These are phyloP conservation scores for Sparidentex hasta DNA, from an alignment of 2,797 vertebrate genomes.

Conservation along the genomic window DNA sequence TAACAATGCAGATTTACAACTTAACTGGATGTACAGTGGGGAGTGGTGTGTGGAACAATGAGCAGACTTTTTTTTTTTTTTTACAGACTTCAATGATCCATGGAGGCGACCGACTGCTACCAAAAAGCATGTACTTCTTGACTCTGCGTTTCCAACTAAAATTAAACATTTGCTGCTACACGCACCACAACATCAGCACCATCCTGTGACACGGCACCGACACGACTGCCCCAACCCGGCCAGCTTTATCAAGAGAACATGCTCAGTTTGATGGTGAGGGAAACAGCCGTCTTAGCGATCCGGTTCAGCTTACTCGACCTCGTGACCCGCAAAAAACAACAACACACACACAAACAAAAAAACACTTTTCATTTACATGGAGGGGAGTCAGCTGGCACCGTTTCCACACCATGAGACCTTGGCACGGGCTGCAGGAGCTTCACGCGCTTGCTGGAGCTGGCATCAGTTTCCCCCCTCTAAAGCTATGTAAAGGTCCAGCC, in stretches of 20 bases:
- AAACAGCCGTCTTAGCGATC: constrained; percentile 37
- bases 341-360: constrained; percentile 1
- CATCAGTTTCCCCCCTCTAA: constrained; percentile 57
- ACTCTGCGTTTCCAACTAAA: not conserved
- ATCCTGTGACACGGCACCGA: not conserved
- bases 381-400: constrained; percentile 72
- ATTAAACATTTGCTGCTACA: too few relatives aligned
- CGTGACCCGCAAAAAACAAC: constrained; percentile 26
- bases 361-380: constrained; percentile 71
- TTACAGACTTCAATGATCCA: too few relatives aligned
- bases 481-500: constrained; percentile 69
- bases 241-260: not conserved
- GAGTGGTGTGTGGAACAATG: too few relatives aligned
- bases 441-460: constrained; percentile 67
- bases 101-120: too few relatives aligned
- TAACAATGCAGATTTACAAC: too few relatives aligned
- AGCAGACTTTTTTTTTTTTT: too few relatives aligned
- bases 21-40: too few relatives aligned
- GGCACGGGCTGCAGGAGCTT: constrained; percentile 67
- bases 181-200: not conserved
- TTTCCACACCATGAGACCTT: constrained; percentile 74
- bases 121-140: not conserved
- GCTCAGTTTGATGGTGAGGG: constrained; percentile 26
- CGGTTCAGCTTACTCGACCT: constrained; percentile 66
- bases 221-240: constrained; percentile 7